Base-by-base conservation (phyloP, 2,888 invertebrate genomes). In the Lithophane ornitopus region DNA sequence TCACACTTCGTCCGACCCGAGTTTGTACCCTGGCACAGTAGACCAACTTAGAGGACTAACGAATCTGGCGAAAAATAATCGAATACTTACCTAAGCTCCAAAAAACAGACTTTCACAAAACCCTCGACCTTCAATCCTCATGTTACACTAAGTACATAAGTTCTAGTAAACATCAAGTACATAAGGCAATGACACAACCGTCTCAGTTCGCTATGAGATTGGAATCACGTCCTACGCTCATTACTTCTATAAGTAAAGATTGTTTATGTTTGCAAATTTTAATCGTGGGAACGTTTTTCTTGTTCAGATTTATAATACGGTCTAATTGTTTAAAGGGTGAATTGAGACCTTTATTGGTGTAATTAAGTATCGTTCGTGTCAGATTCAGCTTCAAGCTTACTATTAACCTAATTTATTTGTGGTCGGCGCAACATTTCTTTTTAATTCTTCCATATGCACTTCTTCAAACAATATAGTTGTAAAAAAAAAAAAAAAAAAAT, bases 141-240 rank as follows among this genome's bases (percentile, higher is more conserved):
- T 19, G 46, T 14, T 46, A 22, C 26, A 44, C 14, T 9, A 16
- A 46, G 26, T 79, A 58, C 22, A 71, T 28, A 46, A 52, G 44
- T 58, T 58, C 72, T 7, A 78, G 67, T 65, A 68, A 68, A 69
- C 78, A 59, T 46, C 26, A 58, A 70, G 74, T 84, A 84, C 70
- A 49, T 44, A 58, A 62, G n/a, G 26, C 70, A 73, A 85, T 78
- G 84, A 76, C 87, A 85, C 81, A 81, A 86, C 61, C 81, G 34
- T 86, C 76, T 78, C 62, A 69, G 83, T 66, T 84, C 44, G 78
- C 86, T 62, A 76, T 68, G 58, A 85, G 82, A 87, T 85, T 82
- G 82, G 71, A 86, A 87, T 85, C 87, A 87, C 86, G 86, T 85
- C 81, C 63, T 41, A 54, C 16, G 54, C 86, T 86, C 78, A 81